Evolutionary conservation across 2,113 vertebrate species (phyloP).

Genomic region (Sinocyclocheilus rhinocerous): DNA sequence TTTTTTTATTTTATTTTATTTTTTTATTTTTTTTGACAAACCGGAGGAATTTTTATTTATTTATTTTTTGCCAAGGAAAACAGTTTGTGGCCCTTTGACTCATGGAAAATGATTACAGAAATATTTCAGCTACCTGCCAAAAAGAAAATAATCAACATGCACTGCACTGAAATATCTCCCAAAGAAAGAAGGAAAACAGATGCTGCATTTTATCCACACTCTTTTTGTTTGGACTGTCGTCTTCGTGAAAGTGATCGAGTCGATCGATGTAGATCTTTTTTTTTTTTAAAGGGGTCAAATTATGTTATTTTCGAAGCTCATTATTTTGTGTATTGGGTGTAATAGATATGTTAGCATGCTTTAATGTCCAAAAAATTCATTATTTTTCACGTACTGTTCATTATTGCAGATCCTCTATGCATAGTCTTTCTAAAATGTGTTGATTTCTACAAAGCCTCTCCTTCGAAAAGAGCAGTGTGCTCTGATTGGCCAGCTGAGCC

Average conservation of each 20-base stretch:
- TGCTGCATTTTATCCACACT: conserved; percentile 41
- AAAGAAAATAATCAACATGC: conserved; percentile 70
- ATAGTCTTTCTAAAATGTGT: too few species aligned
- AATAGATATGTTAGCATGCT: too few species aligned
- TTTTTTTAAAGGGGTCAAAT: neutral
- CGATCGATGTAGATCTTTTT: neutral
- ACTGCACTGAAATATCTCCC: conserved; percentile 44
- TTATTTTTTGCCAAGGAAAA: conserved; percentile 65
- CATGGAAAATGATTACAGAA: conserved; percentile 67
- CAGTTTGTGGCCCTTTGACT: conserved; percentile 57
- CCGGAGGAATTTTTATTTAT: conserved; percentile 28
- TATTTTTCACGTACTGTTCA: too few species aligned
- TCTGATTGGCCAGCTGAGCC: too few species aligned
- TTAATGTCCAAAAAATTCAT: too few species aligned
- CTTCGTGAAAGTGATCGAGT: neutral
- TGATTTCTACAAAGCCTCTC: too few species aligned
- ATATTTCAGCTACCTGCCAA: conserved; percentile 72
- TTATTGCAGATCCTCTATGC: too few species aligned
- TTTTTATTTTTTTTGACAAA: neutral
- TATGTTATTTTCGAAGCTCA: too few species aligned
- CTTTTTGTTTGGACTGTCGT: conserved; percentile 60
- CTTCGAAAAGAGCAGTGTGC: too few species aligned
- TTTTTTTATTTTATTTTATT: neutral
- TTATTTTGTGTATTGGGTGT: too few species aligned
- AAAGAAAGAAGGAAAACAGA: neutral